Evolutionary conservation across 2,113 vertebrate species (phyloP).

Genomic region (Caloenas nicobarica): DNA sequence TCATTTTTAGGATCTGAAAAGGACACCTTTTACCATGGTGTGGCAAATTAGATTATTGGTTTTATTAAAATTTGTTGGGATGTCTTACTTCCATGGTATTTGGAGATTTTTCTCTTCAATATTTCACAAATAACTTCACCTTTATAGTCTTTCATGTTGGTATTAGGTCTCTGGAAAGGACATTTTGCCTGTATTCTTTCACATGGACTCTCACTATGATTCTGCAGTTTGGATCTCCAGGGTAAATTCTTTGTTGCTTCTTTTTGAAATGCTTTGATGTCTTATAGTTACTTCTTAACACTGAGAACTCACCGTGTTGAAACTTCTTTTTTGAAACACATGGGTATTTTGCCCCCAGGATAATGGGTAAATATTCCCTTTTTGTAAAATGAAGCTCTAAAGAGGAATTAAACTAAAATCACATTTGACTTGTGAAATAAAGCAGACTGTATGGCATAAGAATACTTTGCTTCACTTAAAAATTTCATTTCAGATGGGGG

Average conservation of each 20-base stretch:
- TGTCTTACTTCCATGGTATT: background rate
- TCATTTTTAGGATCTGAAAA: background rate
- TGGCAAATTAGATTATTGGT: background rate
- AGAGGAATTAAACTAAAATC: background rate
- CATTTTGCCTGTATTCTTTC: background rate
- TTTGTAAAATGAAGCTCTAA: background rate
- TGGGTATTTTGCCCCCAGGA: background rate
- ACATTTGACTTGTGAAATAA: background rate
- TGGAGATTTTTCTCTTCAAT: background rate
- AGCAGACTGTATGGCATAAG: background rate
- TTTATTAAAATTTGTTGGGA: background rate
- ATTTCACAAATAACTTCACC: background rate
- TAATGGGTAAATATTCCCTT: background rate
- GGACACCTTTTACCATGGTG: accelerated
- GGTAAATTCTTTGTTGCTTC: background rate
- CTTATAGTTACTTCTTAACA: background rate
- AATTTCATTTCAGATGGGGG: background rate
- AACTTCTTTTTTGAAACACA: background rate
- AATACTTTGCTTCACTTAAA: background rate
- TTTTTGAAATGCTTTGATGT: background rate
- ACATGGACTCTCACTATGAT: background rate
- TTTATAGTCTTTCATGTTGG: background rate
- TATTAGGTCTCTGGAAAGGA: background rate
- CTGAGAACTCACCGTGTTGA: background rate
- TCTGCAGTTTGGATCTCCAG: background rate